Evolutionary conservation across 2,113 vertebrate genomes (phyloP), one percentile per base, ranked within the genome.

Genomic region (Ceuthmochares aereus): DNA sequence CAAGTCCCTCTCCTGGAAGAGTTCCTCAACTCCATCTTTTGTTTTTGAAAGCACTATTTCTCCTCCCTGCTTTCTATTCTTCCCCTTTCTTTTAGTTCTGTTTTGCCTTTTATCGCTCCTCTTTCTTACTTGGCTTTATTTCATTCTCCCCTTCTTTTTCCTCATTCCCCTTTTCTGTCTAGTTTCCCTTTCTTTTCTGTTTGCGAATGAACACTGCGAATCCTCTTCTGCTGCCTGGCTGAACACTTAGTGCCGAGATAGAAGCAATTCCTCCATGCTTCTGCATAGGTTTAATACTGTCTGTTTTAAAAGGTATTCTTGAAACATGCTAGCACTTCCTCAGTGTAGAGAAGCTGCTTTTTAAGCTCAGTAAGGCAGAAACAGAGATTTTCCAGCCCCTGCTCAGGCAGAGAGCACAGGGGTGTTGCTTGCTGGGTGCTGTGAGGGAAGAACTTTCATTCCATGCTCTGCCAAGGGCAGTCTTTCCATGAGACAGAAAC

Each of bases 181-280:
- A 29, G 3, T 47, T 87, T 60, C 26, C 4, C 27, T 87, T 85
- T 55, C 7, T 30, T 76, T 85, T 69, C 40, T 47, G 13, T 47
- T 86, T 10, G 6, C 0, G 0, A 54, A 49, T 70, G 26, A 56
- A 30, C 16, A 27, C 16, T 1, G 0, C 27, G 17, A 10, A 25
- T 66, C 7, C 19, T 63, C 13, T 81, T 66, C n/a, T 37, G 40
- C 25, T 87, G 34, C 34, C 36, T 0, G 2, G 36, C 62, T 79
- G n/a, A 79, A 27, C 47, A 66, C n/a, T 82, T 74, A 73, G 22
- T 7, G 10, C 55, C 1, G 4, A 73, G 25, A 51, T 55, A 25
- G 49, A 67, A 84, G 25, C 15, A 67, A 26, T 32, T 51, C 30
- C 23, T 63, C 18, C 0, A 0, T 59, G 32, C 54, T 59, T 68